phyloP scores from a whole-genome alignment of 1,140 invertebrate genomes.

The Lordiphosa clarofinis region DNA sequence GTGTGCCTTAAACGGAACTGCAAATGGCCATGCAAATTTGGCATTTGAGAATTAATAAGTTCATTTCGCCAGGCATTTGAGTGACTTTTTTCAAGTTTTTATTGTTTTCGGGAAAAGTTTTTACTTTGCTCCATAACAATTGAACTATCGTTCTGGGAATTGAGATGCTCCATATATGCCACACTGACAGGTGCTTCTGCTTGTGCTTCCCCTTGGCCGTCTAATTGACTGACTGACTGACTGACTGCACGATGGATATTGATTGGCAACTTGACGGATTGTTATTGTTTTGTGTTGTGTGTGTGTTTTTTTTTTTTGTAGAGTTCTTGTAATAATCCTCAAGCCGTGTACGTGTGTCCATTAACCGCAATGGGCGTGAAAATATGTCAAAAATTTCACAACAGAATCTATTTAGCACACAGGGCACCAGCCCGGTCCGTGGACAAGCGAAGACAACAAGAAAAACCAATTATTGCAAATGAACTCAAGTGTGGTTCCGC shows the following conservation, averaged over 20 bases:
- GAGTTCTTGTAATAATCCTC: conserved; percentile 2
- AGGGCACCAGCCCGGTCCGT: not conserved
- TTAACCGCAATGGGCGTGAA: conserved; percentile 50
- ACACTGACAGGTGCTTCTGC: conserved; percentile 42
- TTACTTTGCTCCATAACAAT: too few relatives aligned
- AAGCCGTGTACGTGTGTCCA: conserved; percentile 32
- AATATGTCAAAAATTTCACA: conserved; percentile 62
- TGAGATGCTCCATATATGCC: conserved; percentile 14
- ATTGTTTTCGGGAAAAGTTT: not conserved
- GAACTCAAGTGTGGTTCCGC: conserved; percentile 78
- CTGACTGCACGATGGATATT: conserved; percentile 24
- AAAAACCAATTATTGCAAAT: conserved; percentile 79
- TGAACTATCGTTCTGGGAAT: conserved; percentile 7
- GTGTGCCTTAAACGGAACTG: too few relatives aligned
- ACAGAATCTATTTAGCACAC: conserved; percentile 37
- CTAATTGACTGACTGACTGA: conserved; percentile 24
- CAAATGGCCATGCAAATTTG: too few relatives aligned
- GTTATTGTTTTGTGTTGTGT: conserved; percentile 37
- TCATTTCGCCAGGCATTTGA: not conserved
- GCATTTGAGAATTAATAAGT: too few relatives aligned
- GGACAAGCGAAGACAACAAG: conserved; percentile 51
- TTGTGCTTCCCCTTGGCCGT: conserved; percentile 9
- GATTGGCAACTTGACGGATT: conserved; percentile 47
- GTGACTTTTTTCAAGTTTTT: not conserved
- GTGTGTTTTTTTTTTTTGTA: not conserved